These are phyloP conservation scores for Meriones unguiculatus DNA, from an alignment of 2,113 vertebrate species.

Conservation along the genomic window DNA sequence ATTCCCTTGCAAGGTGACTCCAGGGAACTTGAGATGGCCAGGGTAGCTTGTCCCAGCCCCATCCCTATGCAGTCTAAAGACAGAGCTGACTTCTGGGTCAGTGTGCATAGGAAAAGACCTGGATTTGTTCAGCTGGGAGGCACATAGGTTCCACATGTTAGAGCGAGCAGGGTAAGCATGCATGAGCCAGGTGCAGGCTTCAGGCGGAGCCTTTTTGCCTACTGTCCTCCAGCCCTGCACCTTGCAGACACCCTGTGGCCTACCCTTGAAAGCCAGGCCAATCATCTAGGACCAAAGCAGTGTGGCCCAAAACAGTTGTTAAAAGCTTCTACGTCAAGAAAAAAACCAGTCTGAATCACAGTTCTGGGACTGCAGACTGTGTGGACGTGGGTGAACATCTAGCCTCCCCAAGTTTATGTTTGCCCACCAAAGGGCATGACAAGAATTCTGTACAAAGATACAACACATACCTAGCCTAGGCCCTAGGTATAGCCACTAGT, in stretches of 20 bases:
- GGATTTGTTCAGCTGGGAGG: neutral
- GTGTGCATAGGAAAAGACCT: neutral
- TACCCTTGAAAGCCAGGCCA: neutral
- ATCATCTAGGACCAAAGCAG: neutral
- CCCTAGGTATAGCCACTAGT: neutral
- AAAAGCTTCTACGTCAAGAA: constrained; percentile 39
- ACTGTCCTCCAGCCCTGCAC: neutral
- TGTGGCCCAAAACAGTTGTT: neutral
- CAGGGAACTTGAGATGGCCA: neutral
- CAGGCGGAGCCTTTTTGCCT: neutral
- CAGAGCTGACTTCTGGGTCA: neutral
- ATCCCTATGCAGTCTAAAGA: neutral
- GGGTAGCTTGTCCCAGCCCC: neutral
- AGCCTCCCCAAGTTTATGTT: neutral
- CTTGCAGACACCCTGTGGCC: neutral
- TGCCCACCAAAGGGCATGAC: neutral
- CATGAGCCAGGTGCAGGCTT: neutral
- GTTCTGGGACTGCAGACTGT: neutral
- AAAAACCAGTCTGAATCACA: neutral
- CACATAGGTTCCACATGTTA: neutral
- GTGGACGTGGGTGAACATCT: neutral
- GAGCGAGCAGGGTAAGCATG: neutral
- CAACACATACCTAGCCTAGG: neutral
- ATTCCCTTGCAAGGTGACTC: neutral
- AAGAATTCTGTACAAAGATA: neutral